Percentiles rank a stretch among this genome's conserved stretches.
Conservation (phyloP, 1,140 invertebrate species). For the Phenacoccus solenopsis region DNA sequence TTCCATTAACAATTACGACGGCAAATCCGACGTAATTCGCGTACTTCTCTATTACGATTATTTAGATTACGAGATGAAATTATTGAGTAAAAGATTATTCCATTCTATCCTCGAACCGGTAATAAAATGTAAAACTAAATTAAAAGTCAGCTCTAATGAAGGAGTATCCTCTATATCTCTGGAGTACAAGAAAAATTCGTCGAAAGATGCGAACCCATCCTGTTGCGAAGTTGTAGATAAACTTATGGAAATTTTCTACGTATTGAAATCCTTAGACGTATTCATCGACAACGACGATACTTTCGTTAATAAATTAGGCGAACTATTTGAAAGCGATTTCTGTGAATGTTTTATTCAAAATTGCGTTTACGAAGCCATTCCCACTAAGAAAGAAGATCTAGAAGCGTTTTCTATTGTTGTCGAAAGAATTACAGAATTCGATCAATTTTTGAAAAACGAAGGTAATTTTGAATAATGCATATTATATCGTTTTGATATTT, state of each 20-base stretch:
- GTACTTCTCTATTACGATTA: conserved; percentile 5
- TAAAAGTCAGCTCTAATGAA: neutral
- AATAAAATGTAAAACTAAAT: neutral
- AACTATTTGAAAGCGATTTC: neutral
- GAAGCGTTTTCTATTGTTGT: neutral
- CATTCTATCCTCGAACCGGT: neutral
- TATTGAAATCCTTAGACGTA: neutral
- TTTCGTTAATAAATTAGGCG: conserved; percentile 8
- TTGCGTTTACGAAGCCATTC: conserved; percentile 2
- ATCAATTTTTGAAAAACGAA: neutral
- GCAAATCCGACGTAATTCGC: neutral
- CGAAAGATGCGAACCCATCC: no score
- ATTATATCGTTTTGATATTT: neutral
- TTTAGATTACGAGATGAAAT: neutral
- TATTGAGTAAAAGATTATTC: neutral
- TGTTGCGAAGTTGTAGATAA: neutral
- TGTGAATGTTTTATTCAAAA: neutral
- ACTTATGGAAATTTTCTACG: neutral
- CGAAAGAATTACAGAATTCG: neutral
- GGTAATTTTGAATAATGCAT: neutral
- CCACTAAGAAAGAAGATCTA: neutral
- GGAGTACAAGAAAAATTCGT: neutral
- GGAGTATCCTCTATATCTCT: neutral
- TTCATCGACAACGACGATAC: neutral
- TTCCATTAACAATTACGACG: neutral